Evolutionary conservation across 2,797 vertebrate genomes (phyloP), one percentile per base, ranked within the genome.

Genomic region (Cyclura pinguis): DNA sequence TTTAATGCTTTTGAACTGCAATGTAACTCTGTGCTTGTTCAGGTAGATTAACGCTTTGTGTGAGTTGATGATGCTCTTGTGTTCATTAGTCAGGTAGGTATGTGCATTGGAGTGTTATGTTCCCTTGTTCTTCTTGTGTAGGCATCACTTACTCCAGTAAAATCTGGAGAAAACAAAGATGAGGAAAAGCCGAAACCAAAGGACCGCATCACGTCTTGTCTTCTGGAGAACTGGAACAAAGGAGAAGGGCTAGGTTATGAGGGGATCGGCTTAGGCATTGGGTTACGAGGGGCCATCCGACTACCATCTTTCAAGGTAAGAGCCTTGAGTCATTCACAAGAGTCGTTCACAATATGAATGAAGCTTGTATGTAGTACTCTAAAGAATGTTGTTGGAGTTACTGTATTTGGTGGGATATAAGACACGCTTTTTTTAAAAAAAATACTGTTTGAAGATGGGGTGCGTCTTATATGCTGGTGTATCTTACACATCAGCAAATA

Each of bases 211-310:
- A 97, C 98, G 6, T 98, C 99, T 0, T 99, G 98, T 94, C 96
- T 99, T 84, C 88, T 99, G 95, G 99, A 99, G 96, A 99, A 98
- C 89, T 99, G 98, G 99, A 98, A 98, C 97, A 99, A 99, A 96
- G 99, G 98, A 8, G 99, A 99, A 92, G 98, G 98, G 10, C 96
- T 99, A 84, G 98, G 98, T 83, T 99, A 98, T 0, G 99, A 99
- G 94, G 98, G 98, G 14, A 98, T 99, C 42, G 99, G 99, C 87
- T 94, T 99, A 93, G 98, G 99, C 88, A 99, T 99, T 3, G 97
- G 99, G 29, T 93, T 99, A 64, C 98, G 98, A 0, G 99, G 99
- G 52, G 98, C 98, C 94, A 99, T 99, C 93, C 98, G 99, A 0
- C 93, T 99, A 91, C 99, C 99, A 0, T 99, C 99, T 95, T 99